phyloP scores from a whole-genome alignment of 2,888 invertebrate genomes.

The Dusona sp. region DNA sequence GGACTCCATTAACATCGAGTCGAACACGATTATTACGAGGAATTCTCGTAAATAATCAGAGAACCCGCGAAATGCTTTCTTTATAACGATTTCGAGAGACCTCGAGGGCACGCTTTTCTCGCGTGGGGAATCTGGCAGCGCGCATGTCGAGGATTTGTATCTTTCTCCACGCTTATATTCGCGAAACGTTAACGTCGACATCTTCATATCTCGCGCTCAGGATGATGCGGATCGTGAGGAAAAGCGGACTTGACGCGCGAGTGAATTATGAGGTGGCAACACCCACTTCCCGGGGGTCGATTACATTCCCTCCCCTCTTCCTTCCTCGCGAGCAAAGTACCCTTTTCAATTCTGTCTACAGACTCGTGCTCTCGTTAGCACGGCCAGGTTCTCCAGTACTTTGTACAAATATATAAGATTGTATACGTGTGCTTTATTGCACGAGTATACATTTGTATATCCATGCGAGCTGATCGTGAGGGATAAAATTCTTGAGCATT shows the following conservation, averaged over 20 bases:
- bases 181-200: conserved; percentile 77
- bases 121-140: not conserved
- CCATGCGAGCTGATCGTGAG: conserved; percentile 29
- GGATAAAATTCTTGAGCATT: conserved; percentile 56
- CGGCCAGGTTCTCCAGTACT: not conserved
- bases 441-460: not conserved
- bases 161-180: conserved; percentile 73
- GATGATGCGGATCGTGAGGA: conserved; percentile 69
- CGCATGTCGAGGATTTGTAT: conserved; percentile 31
- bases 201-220: conserved; percentile 74
- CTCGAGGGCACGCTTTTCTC: not conserved
- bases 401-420: not conserved
- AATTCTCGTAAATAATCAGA: not conserved
- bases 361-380: conserved; percentile 27
- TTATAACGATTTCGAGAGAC: not conserved
- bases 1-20: not conserved
- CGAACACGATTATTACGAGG: not conserved
- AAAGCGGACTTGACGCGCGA: conserved; percentile 69
- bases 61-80: too few relatives aligned
- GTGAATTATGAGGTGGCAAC: conserved; percentile 80
- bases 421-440: not conserved
- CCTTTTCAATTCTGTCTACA: conserved; percentile 33
- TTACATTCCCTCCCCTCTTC: conserved; percentile 44
- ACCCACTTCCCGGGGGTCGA: conserved; percentile 79
- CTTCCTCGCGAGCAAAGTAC: not conserved